Percentiles rank a stretch among this genome's conserved stretches.
These are phyloP conservation scores for Philopedon plagiatum DNA, from an alignment of 2,888 invertebrate species.

Conservation along the genomic window DNA sequence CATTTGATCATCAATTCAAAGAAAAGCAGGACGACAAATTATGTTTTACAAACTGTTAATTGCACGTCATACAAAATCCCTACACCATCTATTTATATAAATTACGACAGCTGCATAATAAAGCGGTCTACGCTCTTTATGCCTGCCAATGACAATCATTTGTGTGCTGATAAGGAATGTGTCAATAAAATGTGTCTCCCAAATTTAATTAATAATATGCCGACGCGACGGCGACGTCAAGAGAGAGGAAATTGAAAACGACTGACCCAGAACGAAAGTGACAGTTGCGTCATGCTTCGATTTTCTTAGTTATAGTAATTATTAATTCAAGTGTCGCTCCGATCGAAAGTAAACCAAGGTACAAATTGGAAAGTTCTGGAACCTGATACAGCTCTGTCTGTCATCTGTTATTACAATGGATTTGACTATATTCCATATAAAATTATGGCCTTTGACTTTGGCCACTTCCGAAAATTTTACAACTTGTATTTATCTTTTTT, in stretches of 20 bases:
- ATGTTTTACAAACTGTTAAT: too few relatives aligned
- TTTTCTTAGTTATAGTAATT: background rate
- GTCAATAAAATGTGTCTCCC: background rate
- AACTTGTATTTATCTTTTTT: too few relatives aligned
- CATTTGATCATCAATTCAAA: too few relatives aligned
- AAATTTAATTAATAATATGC: background rate
- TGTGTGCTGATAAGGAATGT: background rate
- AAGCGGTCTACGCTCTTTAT: too few relatives aligned
- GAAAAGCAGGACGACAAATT: too few relatives aligned
- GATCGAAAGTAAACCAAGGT: background rate
- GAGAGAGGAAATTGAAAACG: conserved; percentile 2
- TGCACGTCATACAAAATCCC: too few relatives aligned
- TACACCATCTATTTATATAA: too few relatives aligned
- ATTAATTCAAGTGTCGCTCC: background rate
- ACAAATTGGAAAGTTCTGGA: background rate
- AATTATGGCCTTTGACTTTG: background rate
- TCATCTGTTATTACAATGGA: too few relatives aligned
- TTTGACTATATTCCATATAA: too few relatives aligned
- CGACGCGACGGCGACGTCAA: background rate
- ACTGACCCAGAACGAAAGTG: conserved; percentile 22
- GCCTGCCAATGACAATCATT: background rate
- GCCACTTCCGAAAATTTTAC: too few relatives aligned
- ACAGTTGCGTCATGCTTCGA: background rate
- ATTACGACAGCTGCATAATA: too few relatives aligned
- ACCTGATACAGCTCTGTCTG: background rate